Evolutionary conservation across 2,797 vertebrate genomes (phyloP).

Genomic region (Tapirus indicus): DNA sequence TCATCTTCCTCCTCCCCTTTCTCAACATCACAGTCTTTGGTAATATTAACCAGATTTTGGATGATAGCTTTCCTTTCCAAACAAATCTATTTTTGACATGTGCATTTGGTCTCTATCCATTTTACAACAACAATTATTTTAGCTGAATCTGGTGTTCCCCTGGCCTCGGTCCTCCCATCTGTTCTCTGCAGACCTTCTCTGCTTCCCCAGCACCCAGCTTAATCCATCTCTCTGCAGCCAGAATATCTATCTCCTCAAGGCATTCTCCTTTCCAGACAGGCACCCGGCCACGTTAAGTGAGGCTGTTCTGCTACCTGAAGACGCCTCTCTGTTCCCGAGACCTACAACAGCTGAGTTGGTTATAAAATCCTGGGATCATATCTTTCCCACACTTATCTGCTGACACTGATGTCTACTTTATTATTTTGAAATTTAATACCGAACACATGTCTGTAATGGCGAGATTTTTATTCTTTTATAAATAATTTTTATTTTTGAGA

Average conservation of each 20-base stretch:
- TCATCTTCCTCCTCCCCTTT: neutral
- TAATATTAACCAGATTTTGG: neutral
- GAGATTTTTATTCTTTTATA: neutral
- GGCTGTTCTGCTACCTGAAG: neutral
- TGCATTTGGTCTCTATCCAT: neutral
- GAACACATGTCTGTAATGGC: neutral
- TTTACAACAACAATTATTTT: fast-evolving
- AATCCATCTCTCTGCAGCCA: neutral
- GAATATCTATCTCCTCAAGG: neutral
- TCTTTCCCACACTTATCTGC: neutral
- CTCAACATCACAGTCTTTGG: neutral
- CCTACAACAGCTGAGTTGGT: neutral
- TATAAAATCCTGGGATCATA: neutral
- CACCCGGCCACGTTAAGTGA: fast-evolving
- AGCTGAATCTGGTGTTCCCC: neutral
- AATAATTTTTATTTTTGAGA: neutral
- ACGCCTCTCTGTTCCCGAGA: neutral
- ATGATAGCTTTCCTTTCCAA: neutral
- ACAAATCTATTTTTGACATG: neutral
- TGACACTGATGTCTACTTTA: neutral
- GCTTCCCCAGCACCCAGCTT: fast-evolving
- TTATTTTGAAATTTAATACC: neutral
- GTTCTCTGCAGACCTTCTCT: fast-evolving
- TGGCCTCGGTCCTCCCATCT: fast-evolving
- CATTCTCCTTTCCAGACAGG: neutral